Evolutionary conservation across 2,888 invertebrate species (phyloP).

Genomic region (Ditylenchus weischeri): DNA sequence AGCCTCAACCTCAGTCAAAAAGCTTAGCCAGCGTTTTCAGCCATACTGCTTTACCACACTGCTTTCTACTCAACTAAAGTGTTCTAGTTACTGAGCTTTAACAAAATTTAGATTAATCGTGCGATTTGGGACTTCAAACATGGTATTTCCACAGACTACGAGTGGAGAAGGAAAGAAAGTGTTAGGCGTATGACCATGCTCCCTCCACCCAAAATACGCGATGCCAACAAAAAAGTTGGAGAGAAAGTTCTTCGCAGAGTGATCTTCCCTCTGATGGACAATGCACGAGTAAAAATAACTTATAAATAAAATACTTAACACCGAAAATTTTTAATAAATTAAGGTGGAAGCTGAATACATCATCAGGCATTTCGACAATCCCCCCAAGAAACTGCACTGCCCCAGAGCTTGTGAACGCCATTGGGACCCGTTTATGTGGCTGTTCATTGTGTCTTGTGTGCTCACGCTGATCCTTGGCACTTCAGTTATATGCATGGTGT

Average conservation of each 20-base stretch:
- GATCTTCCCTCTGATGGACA: too few species aligned
- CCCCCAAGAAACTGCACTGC: constrained; percentile 12
- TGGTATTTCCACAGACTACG: neutral
- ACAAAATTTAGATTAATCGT: neutral
- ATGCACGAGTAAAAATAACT: too few species aligned
- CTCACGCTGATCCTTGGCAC: constrained; percentile 4
- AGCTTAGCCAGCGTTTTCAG: too few species aligned
- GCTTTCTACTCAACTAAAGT: too few species aligned
- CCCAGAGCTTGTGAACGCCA: constrained; percentile 18
- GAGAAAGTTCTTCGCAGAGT: too few species aligned
- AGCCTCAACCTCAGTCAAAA: too few species aligned
- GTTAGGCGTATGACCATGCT: constrained; percentile 6
- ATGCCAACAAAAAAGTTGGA: neutral
- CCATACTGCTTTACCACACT: too few species aligned
- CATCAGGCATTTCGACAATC: neutral
- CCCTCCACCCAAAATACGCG: neutral
- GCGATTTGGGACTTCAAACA: neutral
- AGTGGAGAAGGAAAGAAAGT: constrained; percentile 4
- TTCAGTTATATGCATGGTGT: neutral
- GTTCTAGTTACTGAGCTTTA: too few species aligned
- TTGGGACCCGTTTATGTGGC: constrained; percentile 22
- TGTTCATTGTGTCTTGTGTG: constrained; percentile 17
- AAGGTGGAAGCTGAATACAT: neutral
- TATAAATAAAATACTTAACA: too few species aligned
- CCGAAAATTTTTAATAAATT: too few species aligned